Evolutionary conservation across 2,888 invertebrate genomes (phyloP).

Genomic region (Imbricaverruca yamaguchii): DNA sequence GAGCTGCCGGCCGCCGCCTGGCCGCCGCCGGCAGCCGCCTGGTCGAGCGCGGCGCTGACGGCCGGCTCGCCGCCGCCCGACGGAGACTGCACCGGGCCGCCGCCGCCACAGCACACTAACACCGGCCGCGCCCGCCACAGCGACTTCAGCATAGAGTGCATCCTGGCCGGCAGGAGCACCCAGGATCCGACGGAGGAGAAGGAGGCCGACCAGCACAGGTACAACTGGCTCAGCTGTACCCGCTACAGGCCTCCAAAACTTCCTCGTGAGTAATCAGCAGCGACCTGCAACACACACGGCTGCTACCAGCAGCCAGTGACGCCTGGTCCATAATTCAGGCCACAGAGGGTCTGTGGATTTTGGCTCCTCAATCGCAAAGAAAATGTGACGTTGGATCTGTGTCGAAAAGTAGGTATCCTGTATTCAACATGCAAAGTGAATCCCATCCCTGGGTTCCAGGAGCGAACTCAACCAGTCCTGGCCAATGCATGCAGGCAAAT

Average conservation of each 20-base stretch:
- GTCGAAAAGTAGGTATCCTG: no score
- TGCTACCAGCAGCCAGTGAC: no score
- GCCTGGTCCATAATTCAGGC: no score
- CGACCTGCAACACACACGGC: no score
- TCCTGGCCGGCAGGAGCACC: not conserved
- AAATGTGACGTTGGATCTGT: no score
- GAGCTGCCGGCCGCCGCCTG: not conserved
- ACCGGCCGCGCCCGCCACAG: not conserved
- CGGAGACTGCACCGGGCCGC: not conserved
- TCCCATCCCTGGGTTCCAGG: no score
- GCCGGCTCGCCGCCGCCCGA: not conserved
- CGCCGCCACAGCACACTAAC: not conserved
- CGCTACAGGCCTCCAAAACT: constrained; percentile 64
- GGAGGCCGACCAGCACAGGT: not conserved
- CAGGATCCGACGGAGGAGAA: not conserved
- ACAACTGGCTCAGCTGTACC: constrained; percentile 59
- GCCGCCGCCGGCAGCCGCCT: not conserved
- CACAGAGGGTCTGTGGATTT: no score
- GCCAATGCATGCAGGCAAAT: not conserved
- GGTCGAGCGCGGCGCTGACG: not conserved
- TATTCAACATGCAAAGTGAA: no score
- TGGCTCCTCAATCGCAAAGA: no score
- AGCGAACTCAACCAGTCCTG: no score
- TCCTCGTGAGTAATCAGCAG: constrained; percentile 50
- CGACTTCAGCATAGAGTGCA: not conserved